phyloP scores from a whole-genome alignment of 1,140 invertebrate species.

The Solenopsis invicta region DNA sequence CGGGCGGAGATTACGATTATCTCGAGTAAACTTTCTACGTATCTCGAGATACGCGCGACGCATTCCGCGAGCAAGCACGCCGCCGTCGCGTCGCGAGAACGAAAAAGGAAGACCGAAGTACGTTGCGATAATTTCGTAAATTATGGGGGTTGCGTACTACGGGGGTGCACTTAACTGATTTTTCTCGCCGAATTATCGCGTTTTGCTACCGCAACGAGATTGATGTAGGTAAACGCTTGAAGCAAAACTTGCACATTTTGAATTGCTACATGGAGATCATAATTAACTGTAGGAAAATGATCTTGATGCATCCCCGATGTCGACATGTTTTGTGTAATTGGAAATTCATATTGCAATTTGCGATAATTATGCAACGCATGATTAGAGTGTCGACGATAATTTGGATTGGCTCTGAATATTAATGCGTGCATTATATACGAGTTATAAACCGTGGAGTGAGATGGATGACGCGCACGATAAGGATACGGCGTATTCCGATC shows the following conservation, averaged over 20 bases:
- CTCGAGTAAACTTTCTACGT: slow-evolving; percentile 59
- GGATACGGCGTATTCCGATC: slow-evolving; percentile 17
- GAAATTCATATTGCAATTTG: not conserved
- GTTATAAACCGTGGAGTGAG: slow-evolving; percentile 16
- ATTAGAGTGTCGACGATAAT: slow-evolving; percentile 5
- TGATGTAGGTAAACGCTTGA: not conserved
- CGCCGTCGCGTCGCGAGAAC: not conserved
- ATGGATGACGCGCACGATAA: slow-evolving; percentile 56
- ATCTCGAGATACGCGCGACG: slow-evolving; percentile 46
- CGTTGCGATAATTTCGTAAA: slow-evolving; percentile 46
- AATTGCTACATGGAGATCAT: not conserved
- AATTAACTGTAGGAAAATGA: slow-evolving; percentile 1
- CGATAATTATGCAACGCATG: not conserved
- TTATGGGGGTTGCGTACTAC: slow-evolving; percentile 15
- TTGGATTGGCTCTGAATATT: slow-evolving; percentile 18
- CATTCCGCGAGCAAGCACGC: slow-evolving; percentile 19
- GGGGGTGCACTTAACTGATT: slow-evolving; percentile 16
- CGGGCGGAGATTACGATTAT: slow-evolving; percentile 54
- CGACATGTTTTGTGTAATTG: not conserved
- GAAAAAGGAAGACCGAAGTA: slow-evolving; percentile 21
- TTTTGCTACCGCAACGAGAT: not conserved
- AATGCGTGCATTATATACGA: slow-evolving; percentile 17
- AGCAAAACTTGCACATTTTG: not conserved
- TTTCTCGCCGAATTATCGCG: slow-evolving; percentile 24
- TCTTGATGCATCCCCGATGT: not conserved